Evolutionary conservation across 1,140 invertebrate species (phyloP).

Genomic region (Helicoverpa armigera): DNA sequence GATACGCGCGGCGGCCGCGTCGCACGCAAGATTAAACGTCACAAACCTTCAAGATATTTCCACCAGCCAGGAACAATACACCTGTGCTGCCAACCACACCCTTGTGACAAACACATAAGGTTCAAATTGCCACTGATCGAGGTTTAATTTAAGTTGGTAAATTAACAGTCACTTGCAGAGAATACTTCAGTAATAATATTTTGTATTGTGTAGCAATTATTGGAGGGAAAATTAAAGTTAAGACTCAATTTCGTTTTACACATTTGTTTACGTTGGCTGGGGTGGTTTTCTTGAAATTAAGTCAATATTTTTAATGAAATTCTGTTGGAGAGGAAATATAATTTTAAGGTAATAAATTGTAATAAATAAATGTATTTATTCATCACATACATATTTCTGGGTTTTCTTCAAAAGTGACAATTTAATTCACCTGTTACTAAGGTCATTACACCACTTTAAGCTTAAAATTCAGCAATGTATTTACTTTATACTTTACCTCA

Average conservation of each 20-base stretch:
- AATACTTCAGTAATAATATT: constrained; percentile 67
- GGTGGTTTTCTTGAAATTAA: constrained; percentile 30
- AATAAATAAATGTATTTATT: too few relatives aligned
- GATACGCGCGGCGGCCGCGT: constrained; percentile 79
- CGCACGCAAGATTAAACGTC: constrained; percentile 85
- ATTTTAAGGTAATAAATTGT: not conserved
- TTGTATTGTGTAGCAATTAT: constrained; percentile 59
- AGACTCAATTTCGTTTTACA: constrained; percentile 36
- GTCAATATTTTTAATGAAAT: not conserved
- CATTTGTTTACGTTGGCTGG: constrained; percentile 26
- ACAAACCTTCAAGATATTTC: constrained; percentile 83
- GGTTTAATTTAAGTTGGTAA: constrained; percentile 53
- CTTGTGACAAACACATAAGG: constrained; percentile 61
- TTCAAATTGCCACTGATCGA: constrained; percentile 28
- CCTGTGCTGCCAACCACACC: constrained; percentile 55
- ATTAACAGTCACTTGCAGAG: constrained; percentile 74
- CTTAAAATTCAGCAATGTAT: too few relatives aligned
- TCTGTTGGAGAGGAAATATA: not conserved
- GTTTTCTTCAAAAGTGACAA: too few relatives aligned
- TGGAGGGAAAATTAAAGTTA: constrained; percentile 49
- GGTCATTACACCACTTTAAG: too few relatives aligned
- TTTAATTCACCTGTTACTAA: too few relatives aligned
- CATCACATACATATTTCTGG: too few relatives aligned
- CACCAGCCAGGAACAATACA: constrained; percentile 60
- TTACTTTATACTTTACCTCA: too few relatives aligned